A percentile compares a stretch with the other conserved stretches of the same genome.
Evolutionary conservation across 2,888 invertebrate species (phyloP).

Genomic region (Callosobruchus maculatus): DNA sequence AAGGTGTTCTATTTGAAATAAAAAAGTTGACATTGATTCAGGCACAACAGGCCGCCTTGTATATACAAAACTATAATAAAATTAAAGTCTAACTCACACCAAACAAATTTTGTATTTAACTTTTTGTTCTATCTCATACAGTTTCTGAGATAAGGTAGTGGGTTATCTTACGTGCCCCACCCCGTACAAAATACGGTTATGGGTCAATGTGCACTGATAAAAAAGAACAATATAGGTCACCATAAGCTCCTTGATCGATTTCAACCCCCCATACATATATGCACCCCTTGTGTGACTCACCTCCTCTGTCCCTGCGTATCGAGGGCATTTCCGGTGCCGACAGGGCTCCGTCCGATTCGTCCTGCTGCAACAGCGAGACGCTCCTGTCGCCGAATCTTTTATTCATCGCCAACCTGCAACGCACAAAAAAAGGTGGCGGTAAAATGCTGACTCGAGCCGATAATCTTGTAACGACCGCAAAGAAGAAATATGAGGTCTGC

Average conservation of each 20-base stretch:
- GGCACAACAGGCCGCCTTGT: too few relatives aligned
- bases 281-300: constrained; percentile 5
- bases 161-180: too few relatives aligned
- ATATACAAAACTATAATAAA: too few relatives aligned
- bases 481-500: neutral
- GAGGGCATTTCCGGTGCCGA: constrained; percentile 81
- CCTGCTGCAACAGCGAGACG: constrained; percentile 59
- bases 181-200: too few relatives aligned
- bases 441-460: neutral
- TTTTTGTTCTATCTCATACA: too few relatives aligned
- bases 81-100: too few relatives aligned
- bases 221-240: neutral
- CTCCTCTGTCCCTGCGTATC: constrained; percentile 62
- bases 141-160: too few relatives aligned
- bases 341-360: constrained; percentile 75
- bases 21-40: too few relatives aligned
- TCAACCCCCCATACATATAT: neutral
- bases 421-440: constrained; percentile 16
- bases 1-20: too few relatives aligned
- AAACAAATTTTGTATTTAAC: too few relatives aligned
- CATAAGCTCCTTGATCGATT: neutral
- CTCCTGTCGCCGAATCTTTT: constrained; percentile 54
- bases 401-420: constrained; percentile 48
- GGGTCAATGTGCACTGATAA: too few relatives aligned
- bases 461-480: neutral